Evolutionary conservation across 2,797 vertebrate species (phyloP).

Genomic region (Coccyzus lansbergi): DNA sequence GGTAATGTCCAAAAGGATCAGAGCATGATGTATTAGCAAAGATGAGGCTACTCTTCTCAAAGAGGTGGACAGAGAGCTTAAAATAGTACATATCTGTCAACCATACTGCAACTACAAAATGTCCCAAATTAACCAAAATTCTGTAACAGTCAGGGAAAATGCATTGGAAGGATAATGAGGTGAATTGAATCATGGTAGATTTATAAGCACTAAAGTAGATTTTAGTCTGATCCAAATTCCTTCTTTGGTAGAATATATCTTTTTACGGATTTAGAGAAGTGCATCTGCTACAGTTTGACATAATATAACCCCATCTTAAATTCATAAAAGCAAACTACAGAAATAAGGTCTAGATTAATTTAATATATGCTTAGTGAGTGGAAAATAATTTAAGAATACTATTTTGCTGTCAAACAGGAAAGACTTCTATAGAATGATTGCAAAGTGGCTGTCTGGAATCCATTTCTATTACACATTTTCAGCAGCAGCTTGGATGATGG

Average conservation of each 20-base stretch:
- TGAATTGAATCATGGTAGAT: not conserved
- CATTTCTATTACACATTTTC: not conserved
- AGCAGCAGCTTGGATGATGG: constrained; percentile 12
- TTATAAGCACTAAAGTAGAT: not conserved
- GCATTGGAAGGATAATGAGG: not conserved
- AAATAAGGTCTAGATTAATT: constrained; percentile 1
- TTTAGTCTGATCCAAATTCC: not conserved
- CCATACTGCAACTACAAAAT: not conserved
- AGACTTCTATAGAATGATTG: not conserved
- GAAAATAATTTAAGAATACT: not conserved
- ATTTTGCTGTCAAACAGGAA: constrained; percentile 34
- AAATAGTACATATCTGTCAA: not conserved
- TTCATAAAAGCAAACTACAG: not conserved
- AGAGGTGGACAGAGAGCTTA: not conserved
- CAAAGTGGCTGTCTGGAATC: not conserved
- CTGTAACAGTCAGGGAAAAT: not conserved
- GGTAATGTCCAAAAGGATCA: not conserved
- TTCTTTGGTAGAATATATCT: not conserved
- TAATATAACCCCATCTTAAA: not conserved
- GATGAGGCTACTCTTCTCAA: not conserved
- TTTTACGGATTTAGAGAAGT: not conserved
- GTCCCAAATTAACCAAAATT: not conserved
- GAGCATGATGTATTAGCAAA: not conserved
- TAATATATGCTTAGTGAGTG: not conserved
- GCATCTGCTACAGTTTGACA: not conserved